Evolutionary conservation across 2,797 vertebrate genomes (phyloP).

Genomic region (Clamator glandarius): DNA sequence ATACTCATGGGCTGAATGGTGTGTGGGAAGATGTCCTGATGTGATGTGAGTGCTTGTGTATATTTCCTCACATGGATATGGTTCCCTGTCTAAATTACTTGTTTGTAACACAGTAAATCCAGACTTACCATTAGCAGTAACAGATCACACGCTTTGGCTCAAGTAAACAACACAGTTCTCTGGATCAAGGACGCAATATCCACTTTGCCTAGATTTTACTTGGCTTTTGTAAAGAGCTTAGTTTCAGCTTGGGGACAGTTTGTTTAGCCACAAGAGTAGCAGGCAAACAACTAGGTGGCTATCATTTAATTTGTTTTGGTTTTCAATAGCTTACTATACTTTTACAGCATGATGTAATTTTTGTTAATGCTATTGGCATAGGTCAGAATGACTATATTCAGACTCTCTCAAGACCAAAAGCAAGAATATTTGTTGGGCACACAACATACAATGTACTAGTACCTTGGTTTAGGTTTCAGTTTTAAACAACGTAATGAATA

Average conservation of each 20-base stretch:
- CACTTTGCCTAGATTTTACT: not conserved
- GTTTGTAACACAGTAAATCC: not conserved
- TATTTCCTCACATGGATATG: not conserved
- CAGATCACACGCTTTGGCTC: not conserved
- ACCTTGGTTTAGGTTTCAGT: not conserved
- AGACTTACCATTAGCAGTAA: not conserved
- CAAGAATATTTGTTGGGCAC: not conserved
- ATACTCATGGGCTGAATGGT: not conserved
- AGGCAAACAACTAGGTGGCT: rapidly evolving
- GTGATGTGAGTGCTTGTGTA: rapidly evolving
- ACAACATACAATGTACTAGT: not conserved
- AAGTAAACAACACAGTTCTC: not conserved
- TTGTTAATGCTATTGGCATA: not conserved
- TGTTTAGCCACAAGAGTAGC: not conserved
- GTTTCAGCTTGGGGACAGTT: not conserved
- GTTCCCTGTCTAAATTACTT: not conserved
- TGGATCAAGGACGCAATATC: not conserved
- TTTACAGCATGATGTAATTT: not conserved
- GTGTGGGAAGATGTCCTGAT: not conserved
- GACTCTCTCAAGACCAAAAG: not conserved
- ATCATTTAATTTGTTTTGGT: not conserved
- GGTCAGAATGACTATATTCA: not conserved
- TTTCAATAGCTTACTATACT: not conserved
- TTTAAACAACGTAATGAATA: not conserved
- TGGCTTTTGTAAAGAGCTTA: not conserved